Percentiles rank a stretch among this genome's conserved stretches.
These are phyloP conservation scores for Elephas maximus DNA, from an alignment of 2,113 vertebrate genomes.

Conservation along the genomic window DNA sequence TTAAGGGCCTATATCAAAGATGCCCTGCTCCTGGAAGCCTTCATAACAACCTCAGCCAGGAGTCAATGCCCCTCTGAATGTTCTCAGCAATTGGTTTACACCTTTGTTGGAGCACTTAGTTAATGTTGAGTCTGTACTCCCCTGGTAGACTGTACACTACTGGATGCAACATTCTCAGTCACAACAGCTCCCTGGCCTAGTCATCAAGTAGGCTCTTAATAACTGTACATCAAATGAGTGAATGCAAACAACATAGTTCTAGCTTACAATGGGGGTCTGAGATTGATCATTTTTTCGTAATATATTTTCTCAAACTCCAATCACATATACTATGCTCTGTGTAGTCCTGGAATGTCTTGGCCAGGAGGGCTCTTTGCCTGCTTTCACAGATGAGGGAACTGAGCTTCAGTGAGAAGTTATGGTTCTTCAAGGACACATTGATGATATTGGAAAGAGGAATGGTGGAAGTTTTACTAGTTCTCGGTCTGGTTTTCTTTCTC, in stretches of 20 bases:
- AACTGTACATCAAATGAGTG: not conserved
- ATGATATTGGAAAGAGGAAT: not conserved
- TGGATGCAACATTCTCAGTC: not conserved
- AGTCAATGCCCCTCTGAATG: not conserved
- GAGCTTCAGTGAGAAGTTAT: not conserved
- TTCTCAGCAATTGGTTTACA: accelerated
- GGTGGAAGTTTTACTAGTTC: not conserved
- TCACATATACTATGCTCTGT: not conserved
- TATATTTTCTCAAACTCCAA: not conserved
- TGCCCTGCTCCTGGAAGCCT: not conserved
- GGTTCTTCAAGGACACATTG: accelerated
- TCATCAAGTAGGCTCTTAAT: not conserved
- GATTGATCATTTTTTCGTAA: not conserved
- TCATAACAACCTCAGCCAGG: not conserved
- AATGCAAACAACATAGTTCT: not conserved
- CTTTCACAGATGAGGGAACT: not conserved
- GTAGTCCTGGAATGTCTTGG: not conserved
- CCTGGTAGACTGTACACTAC: accelerated
- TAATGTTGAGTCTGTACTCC: not conserved
- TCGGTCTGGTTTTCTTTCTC: not conserved
- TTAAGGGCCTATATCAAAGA: not conserved
- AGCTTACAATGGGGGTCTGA: not conserved
- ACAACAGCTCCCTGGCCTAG: too few species aligned
- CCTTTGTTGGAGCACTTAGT: not conserved
- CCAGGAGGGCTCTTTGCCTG: not conserved